Percentiles rank a stretch among this genome's conserved stretches.
These are phyloP conservation scores for Idris sp. DNA, from an alignment of 1,140 invertebrate species.

Conservation along the genomic window DNA sequence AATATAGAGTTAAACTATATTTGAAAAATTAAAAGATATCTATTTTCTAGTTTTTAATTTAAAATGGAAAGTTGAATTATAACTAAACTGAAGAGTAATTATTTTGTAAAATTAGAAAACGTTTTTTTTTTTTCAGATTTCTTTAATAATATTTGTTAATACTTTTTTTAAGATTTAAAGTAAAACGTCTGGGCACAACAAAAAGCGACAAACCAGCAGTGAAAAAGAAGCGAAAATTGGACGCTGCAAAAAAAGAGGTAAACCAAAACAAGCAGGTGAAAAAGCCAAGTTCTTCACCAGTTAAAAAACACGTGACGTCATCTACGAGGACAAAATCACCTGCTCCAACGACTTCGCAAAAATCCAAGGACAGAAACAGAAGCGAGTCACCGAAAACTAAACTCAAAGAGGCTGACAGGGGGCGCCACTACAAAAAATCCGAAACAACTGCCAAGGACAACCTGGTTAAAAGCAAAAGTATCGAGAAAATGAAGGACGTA, in stretches of 20 bases:
- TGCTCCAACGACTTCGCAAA: constrained; percentile 58
- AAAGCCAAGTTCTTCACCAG: constrained; percentile 63
- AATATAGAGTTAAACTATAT: too few species aligned
- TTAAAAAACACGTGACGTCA: constrained; percentile 65
- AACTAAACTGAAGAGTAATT: too few species aligned
- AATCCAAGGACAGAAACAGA: constrained; percentile 71
- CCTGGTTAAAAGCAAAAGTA: constrained; percentile 62
- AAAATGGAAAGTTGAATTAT: too few species aligned
- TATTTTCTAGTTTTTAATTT: too few species aligned
- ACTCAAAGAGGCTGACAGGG: constrained; percentile 67
- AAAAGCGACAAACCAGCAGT: constrained; percentile 71
- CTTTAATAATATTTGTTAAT: neutral
- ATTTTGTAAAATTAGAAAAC: too few species aligned
- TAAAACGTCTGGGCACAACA: constrained; percentile 72
- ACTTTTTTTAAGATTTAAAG: constrained; percentile 68
- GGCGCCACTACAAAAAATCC: constrained; percentile 68
- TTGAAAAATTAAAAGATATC: too few species aligned
- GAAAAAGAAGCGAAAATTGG: constrained; percentile 75
- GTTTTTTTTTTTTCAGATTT: constrained; percentile 2
- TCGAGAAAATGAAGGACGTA: constrained; percentile 71
- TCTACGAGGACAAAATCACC: constrained; percentile 70
- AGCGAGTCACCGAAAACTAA: constrained; percentile 73
- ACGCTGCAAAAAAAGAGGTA: constrained; percentile 69
- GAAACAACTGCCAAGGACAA: constrained; percentile 64
- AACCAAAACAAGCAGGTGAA: constrained; percentile 64